Conservation (phyloP, 2,888 invertebrate species). For the Napeogenes sylphis region DNA sequence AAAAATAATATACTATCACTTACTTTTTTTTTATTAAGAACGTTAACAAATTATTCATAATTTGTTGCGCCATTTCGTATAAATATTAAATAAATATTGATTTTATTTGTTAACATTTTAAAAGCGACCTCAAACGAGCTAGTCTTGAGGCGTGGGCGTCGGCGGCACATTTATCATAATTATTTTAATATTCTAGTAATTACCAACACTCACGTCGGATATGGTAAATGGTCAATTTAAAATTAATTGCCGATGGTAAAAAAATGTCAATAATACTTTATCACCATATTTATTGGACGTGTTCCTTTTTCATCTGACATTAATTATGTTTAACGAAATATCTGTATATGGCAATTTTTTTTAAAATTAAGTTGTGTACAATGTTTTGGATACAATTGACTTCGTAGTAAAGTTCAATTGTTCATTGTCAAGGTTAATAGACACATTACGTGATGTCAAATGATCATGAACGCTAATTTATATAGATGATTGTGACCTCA, state of each 20-base stretch:
- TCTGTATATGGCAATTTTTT: not conserved
- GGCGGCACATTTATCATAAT: slow-evolving; percentile 20
- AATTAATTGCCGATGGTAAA: slow-evolving; percentile 18
- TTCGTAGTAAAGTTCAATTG: slow-evolving; percentile 28
- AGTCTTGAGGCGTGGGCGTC: slow-evolving; percentile 6
- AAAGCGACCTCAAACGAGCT: not conserved
- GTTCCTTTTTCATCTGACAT: slow-evolving; percentile 4
- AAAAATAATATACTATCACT: no score
- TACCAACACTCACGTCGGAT: slow-evolving; percentile 17
- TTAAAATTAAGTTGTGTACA: not conserved
- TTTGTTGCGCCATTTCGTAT: not conserved
- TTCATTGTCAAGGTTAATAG: slow-evolving; percentile 28
- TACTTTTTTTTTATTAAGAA: no score
- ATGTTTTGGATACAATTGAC: slow-evolving; percentile 24
- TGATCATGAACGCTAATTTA: not conserved
- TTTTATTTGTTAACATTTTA: not conserved
- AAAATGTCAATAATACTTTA: slow-evolving; percentile 14
- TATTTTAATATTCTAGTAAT: slow-evolving; percentile 22
- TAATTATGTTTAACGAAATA: slow-evolving; percentile 4
- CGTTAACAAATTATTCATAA: no score
- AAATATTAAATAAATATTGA: slow-evolving; percentile 7
- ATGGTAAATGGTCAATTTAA: slow-evolving; percentile 21
- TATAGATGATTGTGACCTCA: not conserved
- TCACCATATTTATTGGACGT: slow-evolving; percentile 8
- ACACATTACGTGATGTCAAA: slow-evolving; percentile 18